A percentile compares a stretch with the other conserved stretches of the same genome.
These are phyloP conservation scores for Tribolium madens DNA, from an alignment of 1,140 invertebrate genomes.

Conservation along the genomic window DNA sequence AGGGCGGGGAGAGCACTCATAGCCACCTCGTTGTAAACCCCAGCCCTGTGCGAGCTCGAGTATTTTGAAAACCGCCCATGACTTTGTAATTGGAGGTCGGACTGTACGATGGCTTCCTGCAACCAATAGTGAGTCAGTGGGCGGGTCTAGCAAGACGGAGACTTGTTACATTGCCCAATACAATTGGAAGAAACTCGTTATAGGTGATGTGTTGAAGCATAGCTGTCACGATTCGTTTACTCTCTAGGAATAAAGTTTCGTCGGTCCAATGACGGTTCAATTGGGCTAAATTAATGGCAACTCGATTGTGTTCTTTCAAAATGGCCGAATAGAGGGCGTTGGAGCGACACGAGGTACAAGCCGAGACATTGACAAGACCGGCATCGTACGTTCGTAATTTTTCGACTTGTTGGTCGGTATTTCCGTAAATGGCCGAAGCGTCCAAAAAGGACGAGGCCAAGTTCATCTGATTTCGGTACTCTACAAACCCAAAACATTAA, in stretches of 20 bases:
- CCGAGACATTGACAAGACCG: slow-evolving; percentile 74
- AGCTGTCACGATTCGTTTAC: slow-evolving; percentile 80
- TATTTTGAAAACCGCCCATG: slow-evolving; percentile 82
- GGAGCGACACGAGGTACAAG: slow-evolving; percentile 71
- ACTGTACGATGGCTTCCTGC: slow-evolving; percentile 74
- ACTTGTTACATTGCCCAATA: slow-evolving; percentile 75
- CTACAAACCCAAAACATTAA: no score
- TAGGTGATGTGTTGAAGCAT: slow-evolving; percentile 89
- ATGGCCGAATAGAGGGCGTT: slow-evolving; percentile 76
- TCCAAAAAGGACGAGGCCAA: slow-evolving; percentile 89
- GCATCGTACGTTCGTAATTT: slow-evolving; percentile 80
- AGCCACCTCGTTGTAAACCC: slow-evolving; percentile 81
- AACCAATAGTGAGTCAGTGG: slow-evolving; percentile 44
- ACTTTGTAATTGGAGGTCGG: slow-evolving; percentile 73
- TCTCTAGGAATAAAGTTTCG: slow-evolving; percentile 82
- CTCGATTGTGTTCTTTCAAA: slow-evolving; percentile 84
- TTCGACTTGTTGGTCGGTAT: slow-evolving; percentile 75
- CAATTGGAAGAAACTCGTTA: slow-evolving; percentile 85
- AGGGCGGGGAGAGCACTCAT: slow-evolving; percentile 81
- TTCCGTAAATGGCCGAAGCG: slow-evolving; percentile 88
- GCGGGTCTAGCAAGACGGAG: background rate
- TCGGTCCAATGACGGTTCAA: slow-evolving; percentile 91
- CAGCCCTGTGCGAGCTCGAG: slow-evolving; percentile 83
- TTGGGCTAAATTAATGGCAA: slow-evolving; percentile 78
- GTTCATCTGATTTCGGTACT: slow-evolving; percentile 87